Evolutionary conservation across 1,140 invertebrate genomes (phyloP).

Genomic region (Holcopasites calliopsidis): DNA sequence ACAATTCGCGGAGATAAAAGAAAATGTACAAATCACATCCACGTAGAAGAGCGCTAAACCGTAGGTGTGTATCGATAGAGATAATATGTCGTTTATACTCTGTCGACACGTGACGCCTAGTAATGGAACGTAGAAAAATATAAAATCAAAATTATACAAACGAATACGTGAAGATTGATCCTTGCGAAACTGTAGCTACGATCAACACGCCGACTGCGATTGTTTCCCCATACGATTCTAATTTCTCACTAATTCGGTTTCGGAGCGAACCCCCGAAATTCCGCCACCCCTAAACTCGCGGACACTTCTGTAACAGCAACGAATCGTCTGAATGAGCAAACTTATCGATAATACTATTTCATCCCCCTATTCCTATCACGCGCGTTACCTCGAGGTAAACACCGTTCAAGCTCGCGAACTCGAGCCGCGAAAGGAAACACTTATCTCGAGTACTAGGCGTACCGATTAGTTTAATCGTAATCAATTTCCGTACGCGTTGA

Average conservation of each 20-base stretch:
- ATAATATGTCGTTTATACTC: background rate
- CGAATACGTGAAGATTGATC: slow-evolving; percentile 19
- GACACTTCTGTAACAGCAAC: background rate
- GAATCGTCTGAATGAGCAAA: slow-evolving; percentile 26
- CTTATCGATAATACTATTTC: background rate
- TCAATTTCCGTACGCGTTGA: no score
- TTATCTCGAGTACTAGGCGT: no score
- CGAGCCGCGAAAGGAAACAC: no score
- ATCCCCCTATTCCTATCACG: background rate
- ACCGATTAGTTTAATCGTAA: no score
- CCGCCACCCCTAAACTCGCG: background rate
- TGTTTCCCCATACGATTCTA: slow-evolving; percentile 2
- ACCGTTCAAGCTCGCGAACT: no score
- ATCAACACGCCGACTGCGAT: background rate
- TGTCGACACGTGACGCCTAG: slow-evolving; percentile 1
- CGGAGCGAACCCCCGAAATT: background rate
- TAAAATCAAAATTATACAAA: slow-evolving; percentile 47
- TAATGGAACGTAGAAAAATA: slow-evolving; percentile 49
- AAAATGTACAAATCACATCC: slow-evolving; percentile 17
- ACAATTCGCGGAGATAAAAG: background rate
- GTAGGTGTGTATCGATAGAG: background rate
- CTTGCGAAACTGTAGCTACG: background rate
- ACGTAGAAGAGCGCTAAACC: background rate
- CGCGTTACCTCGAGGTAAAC: slow-evolving; percentile 16
- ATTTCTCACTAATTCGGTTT: slow-evolving; percentile 23